Percentiles rank a stretch among this genome's conserved stretches.
These are phyloP conservation scores for Sparus aurata DNA, from an alignment of 2,797 vertebrate species.

Conservation along the genomic window DNA sequence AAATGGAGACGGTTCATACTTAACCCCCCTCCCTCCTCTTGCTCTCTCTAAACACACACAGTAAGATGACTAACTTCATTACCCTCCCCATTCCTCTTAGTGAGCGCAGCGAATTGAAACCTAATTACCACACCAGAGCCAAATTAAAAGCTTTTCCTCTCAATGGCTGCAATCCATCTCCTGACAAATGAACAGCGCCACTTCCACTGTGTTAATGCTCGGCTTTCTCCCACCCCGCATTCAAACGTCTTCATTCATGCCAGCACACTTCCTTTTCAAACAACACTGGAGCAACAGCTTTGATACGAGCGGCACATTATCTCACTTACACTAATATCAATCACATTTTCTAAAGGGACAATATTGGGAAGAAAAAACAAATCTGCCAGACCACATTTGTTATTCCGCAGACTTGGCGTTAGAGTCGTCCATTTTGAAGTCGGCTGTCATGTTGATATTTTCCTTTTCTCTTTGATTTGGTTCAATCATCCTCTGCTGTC, in stretches of 20 bases:
- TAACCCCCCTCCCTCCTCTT: conserved; percentile 52
- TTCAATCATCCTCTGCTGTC: conserved; percentile 30
- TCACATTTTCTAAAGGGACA: conserved; percentile 35
- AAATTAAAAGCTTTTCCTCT: conserved; percentile 87
- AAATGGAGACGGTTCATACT: conserved; percentile 68
- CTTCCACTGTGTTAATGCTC: conserved; percentile 68
- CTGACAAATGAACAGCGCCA: conserved; percentile 79
- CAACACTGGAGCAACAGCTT: conserved; percentile 56
- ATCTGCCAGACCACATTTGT: conserved; percentile 42
- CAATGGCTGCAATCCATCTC: conserved; percentile 83
- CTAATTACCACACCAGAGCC: conserved; percentile 84
- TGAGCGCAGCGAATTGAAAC: conserved; percentile 81
- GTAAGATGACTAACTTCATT: conserved; percentile 84
- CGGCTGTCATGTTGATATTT: conserved; percentile 25
- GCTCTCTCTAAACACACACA: conserved; percentile 69
- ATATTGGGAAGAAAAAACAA: conserved; percentile 45
- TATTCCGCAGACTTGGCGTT: conserved; percentile 27
- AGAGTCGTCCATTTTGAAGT: conserved; percentile 5
- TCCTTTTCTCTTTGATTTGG: conserved; percentile 19
- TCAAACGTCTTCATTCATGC: conserved; percentile 72
- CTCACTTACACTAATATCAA: conserved; percentile 57
- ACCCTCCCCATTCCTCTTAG: conserved; percentile 81
- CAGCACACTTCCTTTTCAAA: conserved; percentile 53
- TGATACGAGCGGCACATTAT: conserved; percentile 57
- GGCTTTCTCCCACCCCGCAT: conserved; percentile 50